Base-by-base conservation (phyloP, 2,113 vertebrate genomes). In the Progne subis region DNA sequence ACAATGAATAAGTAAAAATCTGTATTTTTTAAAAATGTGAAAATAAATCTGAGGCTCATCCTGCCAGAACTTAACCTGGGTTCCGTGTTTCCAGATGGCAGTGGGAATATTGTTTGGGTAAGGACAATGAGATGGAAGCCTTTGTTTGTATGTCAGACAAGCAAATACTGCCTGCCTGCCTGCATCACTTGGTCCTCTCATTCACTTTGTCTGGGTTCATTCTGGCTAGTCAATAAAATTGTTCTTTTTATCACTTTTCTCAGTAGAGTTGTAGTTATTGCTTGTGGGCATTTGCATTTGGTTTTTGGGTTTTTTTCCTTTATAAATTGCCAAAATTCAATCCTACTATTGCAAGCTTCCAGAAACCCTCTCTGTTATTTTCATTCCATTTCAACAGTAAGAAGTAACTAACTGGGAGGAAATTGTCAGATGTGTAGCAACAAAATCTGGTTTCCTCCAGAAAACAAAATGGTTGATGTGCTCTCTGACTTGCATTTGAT, bases 1-100 rank as follows among this genome's bases (percentile, higher is more conserved):
- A 91, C 88, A 95, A 79, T 95, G 93, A 96, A 96, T 96, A 92
- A 96, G 90, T 85, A 90, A 91, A 95, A 90, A 86, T 70, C 23
- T 64, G 44, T 94, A 88, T 93, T 92, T 96, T 82, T 61, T 0
- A 56, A 77, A 91, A 92, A 86, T 49, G 23, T 65, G 47, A 86
- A 82, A 81, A 88, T 82, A 82, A 88, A 85, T 65, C 50, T 55
- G 53, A 76, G 70, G 41, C 49, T 94, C 25, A 68, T 32, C 59
- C 74, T 85, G 64, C 47, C 34, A 55, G 67, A 81, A 37, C 31
- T 91, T 82, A 52, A 52, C 12, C 37, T 0, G 0, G 9, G 41
- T 57, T 82, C 26, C 63, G 17, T 60, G 47, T 77, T 91, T 57
- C 59, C 11, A 3, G 20, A 32, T 72, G 39, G 69, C 67, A 52